Evolutionary conservation across 1,140 invertebrate genomes (phyloP), one percentile per base, ranked within the genome.

Genomic region (Drosophila bocki): DNA sequence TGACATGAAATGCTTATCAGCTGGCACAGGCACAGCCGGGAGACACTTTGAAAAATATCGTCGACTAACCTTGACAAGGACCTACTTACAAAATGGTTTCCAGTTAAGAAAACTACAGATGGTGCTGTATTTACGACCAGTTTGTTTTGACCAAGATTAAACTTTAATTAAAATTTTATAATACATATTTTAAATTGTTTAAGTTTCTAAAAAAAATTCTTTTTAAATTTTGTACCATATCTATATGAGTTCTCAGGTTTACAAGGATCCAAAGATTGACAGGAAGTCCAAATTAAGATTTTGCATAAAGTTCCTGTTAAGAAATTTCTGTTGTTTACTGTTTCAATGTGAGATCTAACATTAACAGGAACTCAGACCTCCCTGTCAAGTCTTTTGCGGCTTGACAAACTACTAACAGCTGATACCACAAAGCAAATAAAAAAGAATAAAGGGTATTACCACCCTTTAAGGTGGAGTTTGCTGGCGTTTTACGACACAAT

Each of bases 1-100:
- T 91, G 88, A 91, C 88, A 91, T 91, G 88, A 91, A 91, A 91
- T 91, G 87, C 87, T 91, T 91, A 91, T 91, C 88, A 91, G 88
- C 67, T 61, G 58, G 61, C 61, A 63, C 77, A 75, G 75, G 80
- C 80, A 60, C 33, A 47, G 17, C 22, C 6, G 22, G 11, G 15
- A 32, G 12, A 33, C 39, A 68, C 47, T 53, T 33, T 0, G 37
- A 26, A 5, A 44, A 59, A 61, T 50, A 15, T n/a, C 26, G 7
- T 29, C 7, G 22, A 29, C 15, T n/a, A 22, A 7, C 19, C 11
- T 19, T 45, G 17, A 15, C 15, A 29, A 29, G 47, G 26, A 51
- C 9, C 15, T 5, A 11, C 3, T 3, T 33, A 3, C 2, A 9
- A 26, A 11, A 32, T 19, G 3, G 8, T 13, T 35, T 2, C 0